A percentile compares a stretch with the other conserved stretches of the same genome.
Evolutionary conservation across 1,140 invertebrate genomes (phyloP).

Genomic region (Drosophila teissieri): DNA sequence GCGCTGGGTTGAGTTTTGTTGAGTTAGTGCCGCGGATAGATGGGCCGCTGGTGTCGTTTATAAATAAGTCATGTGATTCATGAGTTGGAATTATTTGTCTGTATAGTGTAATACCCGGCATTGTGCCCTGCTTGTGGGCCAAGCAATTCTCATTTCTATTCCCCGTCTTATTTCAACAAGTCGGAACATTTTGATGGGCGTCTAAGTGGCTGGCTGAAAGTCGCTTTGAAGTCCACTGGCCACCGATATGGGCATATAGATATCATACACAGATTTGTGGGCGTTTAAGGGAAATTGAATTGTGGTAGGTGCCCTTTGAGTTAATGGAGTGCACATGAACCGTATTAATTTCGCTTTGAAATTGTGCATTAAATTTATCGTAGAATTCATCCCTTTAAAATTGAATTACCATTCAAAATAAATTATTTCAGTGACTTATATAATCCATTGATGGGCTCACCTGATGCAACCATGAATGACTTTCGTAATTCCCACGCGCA

Average conservation of each 20-base stretch:
- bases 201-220: slow-evolving; percentile 48
- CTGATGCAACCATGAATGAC: slow-evolving; percentile 50
- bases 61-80: slow-evolving; percentile 76
- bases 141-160: slow-evolving; percentile 33
- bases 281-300: slow-evolving; percentile 41
- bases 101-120: slow-evolving; percentile 45
- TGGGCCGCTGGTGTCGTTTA: slow-evolving; percentile 68
- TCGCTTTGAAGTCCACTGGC: slow-evolving; percentile 39
- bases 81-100: slow-evolving; percentile 65
- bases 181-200: slow-evolving; percentile 37
- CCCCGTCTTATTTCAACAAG: slow-evolving; percentile 27
- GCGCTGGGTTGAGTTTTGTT: slow-evolving; percentile 23
- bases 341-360: not conserved
- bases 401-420: too few relatives aligned
- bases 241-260: slow-evolving; percentile 14
- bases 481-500: slow-evolving; percentile 53
- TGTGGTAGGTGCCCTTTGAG: slow-evolving; percentile 52
- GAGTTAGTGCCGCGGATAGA: slow-evolving; percentile 39
- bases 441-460: slow-evolving; percentile 9
- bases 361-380: not conserved
- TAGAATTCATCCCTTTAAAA: too few relatives aligned
- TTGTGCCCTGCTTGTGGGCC: slow-evolving; percentile 42
- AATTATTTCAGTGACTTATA: not conserved
- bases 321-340: not conserved
- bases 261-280: slow-evolving; percentile 33